Evolutionary conservation across 2,113 vertebrate genomes (phyloP), one percentile per base, ranked within the genome.

Genomic region (Suricata suricatta): DNA sequence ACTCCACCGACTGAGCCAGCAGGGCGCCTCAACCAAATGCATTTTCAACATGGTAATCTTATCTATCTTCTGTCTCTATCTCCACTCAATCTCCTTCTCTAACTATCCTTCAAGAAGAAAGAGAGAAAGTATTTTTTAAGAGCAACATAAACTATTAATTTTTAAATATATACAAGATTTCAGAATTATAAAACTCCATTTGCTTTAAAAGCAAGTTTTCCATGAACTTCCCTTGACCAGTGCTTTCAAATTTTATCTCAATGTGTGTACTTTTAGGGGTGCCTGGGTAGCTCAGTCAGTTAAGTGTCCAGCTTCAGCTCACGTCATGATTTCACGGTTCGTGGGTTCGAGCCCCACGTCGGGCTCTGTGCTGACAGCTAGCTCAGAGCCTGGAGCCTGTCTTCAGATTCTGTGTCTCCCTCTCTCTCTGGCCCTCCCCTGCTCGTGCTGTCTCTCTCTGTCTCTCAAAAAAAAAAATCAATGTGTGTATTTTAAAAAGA

Each of bases 161-260:
- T 93, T 50, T 35, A 92, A 90, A 82, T 21, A 72, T 1, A 82
- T 50, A 21, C 3, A 38, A 72, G 77, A 93, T 72, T 90, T 6
- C 31, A 71, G 25, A 83, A 87, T 74, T 80, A 35, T 85, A 92
- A 81, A 85, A 66, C 41, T 66, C 23, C 25, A 38, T 63, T 63
- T 80, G n/a, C 74, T 91, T 96, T 64, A 27, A 83, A 86, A 93
- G 25, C 68, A 38, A 35, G 14, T 93, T 91, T 95, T 88, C 69
- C 79, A 87, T 33, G 54, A 77, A 47, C 72, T 91, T 83, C 16
- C 50, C 66, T 72, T 94, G 88, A 57, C 33, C 60, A 25, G 33
- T 25, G 57, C 76, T 95, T 97, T 91, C 64, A 85, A 79, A 84
- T 47, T 72, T 74, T 10, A 89, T 68, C 35, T 52, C 29, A 11